Evolutionary conservation across 2,888 invertebrate genomes (phyloP).

Genomic region (Proisotoma minuta): DNA sequence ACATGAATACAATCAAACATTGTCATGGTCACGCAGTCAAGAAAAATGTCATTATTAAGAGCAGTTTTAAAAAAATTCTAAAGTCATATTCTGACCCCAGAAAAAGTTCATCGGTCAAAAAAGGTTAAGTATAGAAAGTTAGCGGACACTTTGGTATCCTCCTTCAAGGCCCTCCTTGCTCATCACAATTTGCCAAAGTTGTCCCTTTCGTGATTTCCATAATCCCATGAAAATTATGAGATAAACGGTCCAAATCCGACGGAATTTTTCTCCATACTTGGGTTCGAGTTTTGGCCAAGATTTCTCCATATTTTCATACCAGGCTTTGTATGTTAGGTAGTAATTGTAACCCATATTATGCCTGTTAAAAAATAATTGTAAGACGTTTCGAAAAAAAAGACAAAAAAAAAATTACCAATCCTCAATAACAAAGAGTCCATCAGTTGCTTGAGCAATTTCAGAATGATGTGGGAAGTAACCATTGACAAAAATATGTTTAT

Average conservation of each 20-base stretch:
- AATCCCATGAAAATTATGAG: background rate
- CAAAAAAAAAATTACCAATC: no score
- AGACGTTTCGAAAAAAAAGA: no score
- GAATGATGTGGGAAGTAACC: background rate
- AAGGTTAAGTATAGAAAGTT: no score
- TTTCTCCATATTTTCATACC: background rate
- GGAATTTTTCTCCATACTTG: background rate
- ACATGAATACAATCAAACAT: no score
- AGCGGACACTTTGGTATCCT: background rate
- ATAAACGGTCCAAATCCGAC: background rate
- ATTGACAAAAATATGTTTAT: background rate
- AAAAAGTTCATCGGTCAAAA: no score
- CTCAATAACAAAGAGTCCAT: background rate
- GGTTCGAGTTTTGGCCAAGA: background rate
- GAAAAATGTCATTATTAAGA: no score
- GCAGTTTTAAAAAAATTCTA: no score
- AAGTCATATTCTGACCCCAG: no score
- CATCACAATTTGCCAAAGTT: background rate
- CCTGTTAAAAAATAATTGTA: no score
- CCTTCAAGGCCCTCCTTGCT: background rate
- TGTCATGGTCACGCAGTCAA: no score
- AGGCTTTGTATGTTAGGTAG: background rate
- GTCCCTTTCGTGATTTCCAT: background rate
- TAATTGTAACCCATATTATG: background rate
- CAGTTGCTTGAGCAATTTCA: background rate